Percentiles rank a stretch among this genome's conserved stretches.
phyloP scores from a whole-genome alignment of 1,140 invertebrate genomes.

The Hormaphis cornu region DNA sequence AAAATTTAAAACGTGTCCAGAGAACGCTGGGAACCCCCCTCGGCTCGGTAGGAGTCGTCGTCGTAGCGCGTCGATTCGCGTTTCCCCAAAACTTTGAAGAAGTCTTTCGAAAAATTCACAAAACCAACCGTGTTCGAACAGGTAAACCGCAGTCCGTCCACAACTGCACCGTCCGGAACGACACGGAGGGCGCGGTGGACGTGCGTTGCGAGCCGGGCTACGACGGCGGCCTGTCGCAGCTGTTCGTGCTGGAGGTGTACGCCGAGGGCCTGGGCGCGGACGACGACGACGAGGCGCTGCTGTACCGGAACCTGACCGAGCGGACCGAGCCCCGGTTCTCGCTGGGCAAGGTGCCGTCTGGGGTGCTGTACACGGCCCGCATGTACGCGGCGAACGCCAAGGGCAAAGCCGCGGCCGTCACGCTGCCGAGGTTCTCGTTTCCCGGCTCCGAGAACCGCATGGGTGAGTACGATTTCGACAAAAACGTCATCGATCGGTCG shows the following conservation, averaged over 20 bases:
- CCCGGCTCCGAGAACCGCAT: constrained; percentile 69
- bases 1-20: background rate
- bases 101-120: too few relatives aligned
- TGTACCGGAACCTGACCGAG: constrained; percentile 55
- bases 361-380: constrained; percentile 60
- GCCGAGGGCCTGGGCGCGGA: constrained; percentile 54
- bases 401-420: constrained; percentile 58
- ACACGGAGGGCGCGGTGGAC: constrained; percentile 62
- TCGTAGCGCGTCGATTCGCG: too few relatives aligned
- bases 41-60: too few relatives aligned
- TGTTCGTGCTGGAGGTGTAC: constrained; percentile 69
- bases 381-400: constrained; percentile 70
- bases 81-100: too few relatives aligned
- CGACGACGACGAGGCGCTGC: constrained; percentile 50
- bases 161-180: constrained; percentile 64
- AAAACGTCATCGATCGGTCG: too few relatives aligned
- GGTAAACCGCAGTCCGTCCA: constrained; percentile 63
- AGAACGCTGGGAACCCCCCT: too few relatives aligned
- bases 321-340: constrained; percentile 56
- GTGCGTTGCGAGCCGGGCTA: constrained; percentile 66
- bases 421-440: constrained; percentile 64
- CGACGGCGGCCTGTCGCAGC: constrained; percentile 74
- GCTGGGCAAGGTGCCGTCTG: constrained; percentile 53
- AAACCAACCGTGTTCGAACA: too few relatives aligned
- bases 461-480: constrained; percentile 48